A percentile compares a stretch with the other conserved stretches of the same genome.
These are phyloP conservation scores for Barypeithes pellucidus DNA, from an alignment of 2,888 invertebrate species.

Conservation along the genomic window DNA sequence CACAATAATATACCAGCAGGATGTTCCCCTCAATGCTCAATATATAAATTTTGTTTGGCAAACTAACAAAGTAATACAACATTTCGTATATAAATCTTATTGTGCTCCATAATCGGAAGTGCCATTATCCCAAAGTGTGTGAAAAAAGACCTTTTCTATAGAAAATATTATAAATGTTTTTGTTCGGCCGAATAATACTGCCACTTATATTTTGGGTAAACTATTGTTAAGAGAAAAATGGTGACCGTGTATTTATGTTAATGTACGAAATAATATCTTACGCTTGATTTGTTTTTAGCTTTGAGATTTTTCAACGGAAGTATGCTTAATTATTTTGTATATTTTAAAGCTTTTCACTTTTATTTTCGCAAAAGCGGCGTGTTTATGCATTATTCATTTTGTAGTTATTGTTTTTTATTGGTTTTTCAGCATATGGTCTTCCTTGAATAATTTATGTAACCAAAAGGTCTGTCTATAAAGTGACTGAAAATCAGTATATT, in stretches of 20 bases:
- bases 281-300: constrained; percentile 51
- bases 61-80: constrained; percentile 62
- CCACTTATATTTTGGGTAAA: constrained; percentile 62
- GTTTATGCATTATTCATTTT: constrained; percentile 13
- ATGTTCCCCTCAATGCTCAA: constrained; percentile 65
- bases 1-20: constrained; percentile 58
- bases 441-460: neutral
- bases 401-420: neutral
- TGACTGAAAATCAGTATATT: no score
- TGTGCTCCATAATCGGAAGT: constrained; percentile 59
- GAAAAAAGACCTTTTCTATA: constrained; percentile 63
- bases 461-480: neutral
- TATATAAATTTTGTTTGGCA: constrained; percentile 62
- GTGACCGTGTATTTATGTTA: constrained; percentile 52
- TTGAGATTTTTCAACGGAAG: constrained; percentile 46
- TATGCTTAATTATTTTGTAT: constrained; percentile 39
- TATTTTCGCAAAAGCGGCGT: neutral
- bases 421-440: neutral
- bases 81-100: constrained; percentile 55
- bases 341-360: constrained; percentile 9
- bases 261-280: constrained; percentile 55
- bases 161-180: constrained; percentile 61
- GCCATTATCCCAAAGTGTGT: constrained; percentile 62
- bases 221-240: constrained; percentile 56
- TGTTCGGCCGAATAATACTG: constrained; percentile 56